These are phyloP conservation scores for Lamellibrachia columna DNA, from an alignment of 2,888 invertebrate genomes.

Conservation along the genomic window DNA sequence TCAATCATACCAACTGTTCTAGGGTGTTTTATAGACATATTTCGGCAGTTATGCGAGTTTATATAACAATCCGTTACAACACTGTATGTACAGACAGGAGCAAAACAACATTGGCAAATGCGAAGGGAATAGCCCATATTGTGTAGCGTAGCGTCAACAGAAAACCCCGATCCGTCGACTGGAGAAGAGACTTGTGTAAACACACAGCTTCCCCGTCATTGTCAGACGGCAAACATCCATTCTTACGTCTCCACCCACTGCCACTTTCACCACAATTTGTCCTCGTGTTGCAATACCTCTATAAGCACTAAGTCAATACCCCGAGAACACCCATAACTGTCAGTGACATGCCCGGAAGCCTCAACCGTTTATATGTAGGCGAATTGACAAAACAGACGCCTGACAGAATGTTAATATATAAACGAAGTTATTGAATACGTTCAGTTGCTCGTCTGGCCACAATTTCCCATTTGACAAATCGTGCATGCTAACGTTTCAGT, in stretches of 20 bases:
- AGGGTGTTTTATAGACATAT: background rate
- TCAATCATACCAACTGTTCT: background rate
- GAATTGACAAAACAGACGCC: background rate
- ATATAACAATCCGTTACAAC: background rate
- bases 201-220: background rate
- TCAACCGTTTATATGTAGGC: background rate
- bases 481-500: background rate
- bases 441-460: background rate
- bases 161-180: background rate
- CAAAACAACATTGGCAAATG: slow-evolving; percentile 3
- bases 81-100: background rate
- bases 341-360: background rate
- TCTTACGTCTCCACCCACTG: background rate
- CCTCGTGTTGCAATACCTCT: background rate
- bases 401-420: background rate
- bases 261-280: background rate
- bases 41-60: background rate
- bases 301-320: background rate
- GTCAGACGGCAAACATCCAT: background rate
- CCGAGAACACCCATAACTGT: background rate
- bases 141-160: background rate
- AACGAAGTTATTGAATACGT: background rate
- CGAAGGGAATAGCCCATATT: background rate
- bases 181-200: background rate
- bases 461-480: slow-evolving; percentile 16